Conservation (phyloP, 1,140 invertebrate genomes). For the Xylocopa sonorina region DNA sequence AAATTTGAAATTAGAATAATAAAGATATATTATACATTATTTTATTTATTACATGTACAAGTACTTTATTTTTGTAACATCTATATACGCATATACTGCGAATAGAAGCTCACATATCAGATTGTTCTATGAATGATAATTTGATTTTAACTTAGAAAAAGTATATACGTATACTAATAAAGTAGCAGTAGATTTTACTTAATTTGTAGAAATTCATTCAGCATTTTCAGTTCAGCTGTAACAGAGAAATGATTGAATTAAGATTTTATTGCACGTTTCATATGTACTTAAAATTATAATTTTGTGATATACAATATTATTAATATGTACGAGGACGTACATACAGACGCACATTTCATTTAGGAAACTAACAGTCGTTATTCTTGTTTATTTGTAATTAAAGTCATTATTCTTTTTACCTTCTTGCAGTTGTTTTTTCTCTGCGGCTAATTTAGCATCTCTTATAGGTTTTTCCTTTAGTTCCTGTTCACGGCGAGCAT, state of each 20-base stretch:
- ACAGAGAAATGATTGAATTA: constrained; percentile 44
- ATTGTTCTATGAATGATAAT: constrained; percentile 17
- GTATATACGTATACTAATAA: constrained; percentile 33
- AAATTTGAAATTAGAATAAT: not conserved
- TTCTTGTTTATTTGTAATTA: not conserved
- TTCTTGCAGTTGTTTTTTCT: constrained; percentile 83
- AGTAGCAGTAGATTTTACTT: constrained; percentile 34
- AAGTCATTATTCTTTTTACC: constrained; percentile 74
- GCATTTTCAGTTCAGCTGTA: constrained; percentile 61
- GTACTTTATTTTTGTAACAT: no score
- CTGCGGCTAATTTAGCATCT: constrained; percentile 86
- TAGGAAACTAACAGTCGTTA: not conserved
- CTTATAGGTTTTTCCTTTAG: constrained; percentile 85
- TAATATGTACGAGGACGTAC: no score
- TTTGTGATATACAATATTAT: no score
- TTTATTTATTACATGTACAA: constrained; percentile 44
- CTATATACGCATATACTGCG: constrained; percentile 33
- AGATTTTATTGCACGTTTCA: not conserved
- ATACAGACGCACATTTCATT: no score
- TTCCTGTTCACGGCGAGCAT: constrained; percentile 85
- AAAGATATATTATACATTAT: not conserved
- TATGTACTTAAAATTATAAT: not conserved
- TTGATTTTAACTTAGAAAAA: constrained; percentile 34
- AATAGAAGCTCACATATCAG: constrained; percentile 1
- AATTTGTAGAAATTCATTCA: constrained; percentile 36